Conservation (phyloP, 2,888 invertebrate genomes). For the Isotomurus palustris region DNA sequence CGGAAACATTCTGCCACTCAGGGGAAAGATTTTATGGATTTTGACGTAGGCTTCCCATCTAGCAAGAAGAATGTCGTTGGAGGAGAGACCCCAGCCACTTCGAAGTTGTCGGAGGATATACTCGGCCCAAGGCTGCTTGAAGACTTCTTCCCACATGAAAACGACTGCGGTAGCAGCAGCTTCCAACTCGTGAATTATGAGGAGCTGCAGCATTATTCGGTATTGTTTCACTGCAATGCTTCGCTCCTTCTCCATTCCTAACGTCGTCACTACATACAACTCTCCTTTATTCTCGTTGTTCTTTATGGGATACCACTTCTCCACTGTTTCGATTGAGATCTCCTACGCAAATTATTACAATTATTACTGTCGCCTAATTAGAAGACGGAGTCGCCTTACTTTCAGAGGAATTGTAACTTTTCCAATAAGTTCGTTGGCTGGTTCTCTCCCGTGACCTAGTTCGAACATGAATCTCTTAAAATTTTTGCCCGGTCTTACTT, state of each 20-base stretch:
- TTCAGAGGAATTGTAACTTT: constrained; percentile 21
- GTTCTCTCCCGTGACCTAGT: constrained; percentile 23
- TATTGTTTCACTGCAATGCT: background rate
- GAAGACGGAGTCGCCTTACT: constrained; percentile 2
- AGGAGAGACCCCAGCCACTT: constrained; percentile 28
- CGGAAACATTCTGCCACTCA: constrained; percentile 24
- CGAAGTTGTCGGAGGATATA: constrained; percentile 26
- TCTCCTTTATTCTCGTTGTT: constrained; percentile 23
- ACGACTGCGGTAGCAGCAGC: constrained; percentile 12
- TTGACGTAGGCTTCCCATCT: constrained; percentile 28
- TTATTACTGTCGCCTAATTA: background rate
- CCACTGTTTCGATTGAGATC: constrained; percentile 27
- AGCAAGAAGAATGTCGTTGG: constrained; percentile 32
- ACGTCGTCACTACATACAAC: constrained; percentile 23
- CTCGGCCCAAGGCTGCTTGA: constrained; percentile 21
- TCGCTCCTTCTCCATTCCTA: constrained; percentile 13
- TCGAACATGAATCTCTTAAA: constrained; percentile 21
- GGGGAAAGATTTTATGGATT: constrained; percentile 23
- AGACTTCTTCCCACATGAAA: constrained; percentile 29
- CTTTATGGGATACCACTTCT: constrained; percentile 24
- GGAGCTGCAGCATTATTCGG: constrained; percentile 11
- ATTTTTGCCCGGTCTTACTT: constrained; percentile 17
- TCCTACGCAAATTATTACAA: constrained; percentile 11
- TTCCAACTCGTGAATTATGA: constrained; percentile 20
- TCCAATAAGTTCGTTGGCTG: constrained; percentile 27